Percentiles rank a stretch among this genome's conserved stretches.
Evolutionary conservation across 2,113 vertebrate species (phyloP).

Genomic region (cattle (Bos taurus)): DNA sequence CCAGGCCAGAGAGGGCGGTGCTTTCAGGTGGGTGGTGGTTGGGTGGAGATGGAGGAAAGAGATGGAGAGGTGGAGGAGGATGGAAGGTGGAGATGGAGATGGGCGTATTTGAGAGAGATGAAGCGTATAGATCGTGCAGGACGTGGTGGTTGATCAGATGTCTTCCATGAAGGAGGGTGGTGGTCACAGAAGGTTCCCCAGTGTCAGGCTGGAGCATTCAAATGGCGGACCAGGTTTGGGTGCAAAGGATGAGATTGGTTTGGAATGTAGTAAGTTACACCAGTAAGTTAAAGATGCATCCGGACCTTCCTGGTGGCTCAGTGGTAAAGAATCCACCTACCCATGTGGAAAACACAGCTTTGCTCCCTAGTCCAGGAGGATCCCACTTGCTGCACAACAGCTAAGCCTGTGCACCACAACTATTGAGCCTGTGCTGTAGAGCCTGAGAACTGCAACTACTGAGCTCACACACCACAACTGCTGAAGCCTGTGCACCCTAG

Average conservation of each 20-base stretch:
- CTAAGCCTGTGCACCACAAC: not conserved
- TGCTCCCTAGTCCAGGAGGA: not conserved
- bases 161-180: not conserved
- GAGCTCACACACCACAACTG: not conserved
- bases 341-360: not conserved
- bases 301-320: not conserved
- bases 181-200: not conserved
- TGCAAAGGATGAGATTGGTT: not conserved
- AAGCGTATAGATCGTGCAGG: not conserved
- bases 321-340: not conserved
- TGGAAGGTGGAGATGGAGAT: not conserved
- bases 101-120: not conserved
- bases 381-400: not conserved
- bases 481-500: rapidly evolving
- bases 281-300: not conserved
- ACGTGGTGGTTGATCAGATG: rapidly evolving
- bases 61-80: not conserved
- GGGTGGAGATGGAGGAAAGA: not conserved
- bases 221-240: not conserved
- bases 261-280: not conserved
- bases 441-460: not conserved
- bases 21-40: not conserved
- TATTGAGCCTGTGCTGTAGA: not conserved
- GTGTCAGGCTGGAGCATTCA: not conserved
- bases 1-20: not conserved